These are phyloP conservation scores for Platynereis dumerilii DNA, from an alignment of 2,888 invertebrate genomes.

Conservation along the genomic window DNA sequence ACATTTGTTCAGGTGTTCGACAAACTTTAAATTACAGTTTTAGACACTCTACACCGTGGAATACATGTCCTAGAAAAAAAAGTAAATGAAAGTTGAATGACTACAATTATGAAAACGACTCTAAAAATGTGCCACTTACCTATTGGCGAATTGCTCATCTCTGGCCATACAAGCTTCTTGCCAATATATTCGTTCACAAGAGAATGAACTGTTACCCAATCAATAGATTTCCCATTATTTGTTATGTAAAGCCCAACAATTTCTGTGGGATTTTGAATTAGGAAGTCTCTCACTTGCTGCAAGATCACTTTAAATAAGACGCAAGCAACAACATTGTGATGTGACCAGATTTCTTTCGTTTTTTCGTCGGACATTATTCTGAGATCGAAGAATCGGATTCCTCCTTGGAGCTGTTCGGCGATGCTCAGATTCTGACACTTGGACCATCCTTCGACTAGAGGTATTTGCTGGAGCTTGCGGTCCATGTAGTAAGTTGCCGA, in stretches of 20 bases:
- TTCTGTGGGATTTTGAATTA: constrained; percentile 32
- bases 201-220: constrained; percentile 27
- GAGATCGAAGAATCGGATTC: constrained; percentile 34
- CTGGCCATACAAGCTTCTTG: constrained; percentile 29
- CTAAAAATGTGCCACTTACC: constrained; percentile 26
- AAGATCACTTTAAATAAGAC: constrained; percentile 28
- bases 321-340: constrained; percentile 23
- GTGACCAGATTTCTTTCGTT: constrained; percentile 15
- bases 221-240: constrained; percentile 30
- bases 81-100: no score
- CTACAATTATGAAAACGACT: no score
- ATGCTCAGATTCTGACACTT: constrained; percentile 30
- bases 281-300: constrained; percentile 23
- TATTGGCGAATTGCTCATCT: constrained; percentile 29
- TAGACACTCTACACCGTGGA: no score
- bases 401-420: constrained; percentile 29
- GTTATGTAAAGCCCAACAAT: constrained; percentile 28
- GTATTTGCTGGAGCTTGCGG: constrained; percentile 10
- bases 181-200: constrained; percentile 27
- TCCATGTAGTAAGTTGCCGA: constrained; percentile 28
- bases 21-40: no score
- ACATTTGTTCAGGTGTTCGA: no score
- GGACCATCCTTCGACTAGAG: constrained; percentile 31
- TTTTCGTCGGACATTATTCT: constrained; percentile 30
- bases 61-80: no score